These are phyloP conservation scores for Calycopis cecrops DNA, from an alignment of 1,140 invertebrate species.

Conservation along the genomic window DNA sequence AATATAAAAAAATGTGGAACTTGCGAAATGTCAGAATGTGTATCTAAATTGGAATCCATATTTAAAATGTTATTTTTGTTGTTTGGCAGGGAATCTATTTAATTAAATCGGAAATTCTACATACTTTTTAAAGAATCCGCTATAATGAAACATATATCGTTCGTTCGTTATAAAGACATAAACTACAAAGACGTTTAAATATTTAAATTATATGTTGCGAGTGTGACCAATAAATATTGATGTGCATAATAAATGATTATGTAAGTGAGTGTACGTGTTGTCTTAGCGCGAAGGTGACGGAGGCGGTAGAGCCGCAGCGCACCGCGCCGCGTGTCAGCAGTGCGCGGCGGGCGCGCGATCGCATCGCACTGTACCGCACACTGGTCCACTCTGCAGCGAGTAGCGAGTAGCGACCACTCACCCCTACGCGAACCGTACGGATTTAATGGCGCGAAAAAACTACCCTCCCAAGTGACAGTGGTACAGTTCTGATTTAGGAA, in stretches of 20 bases:
- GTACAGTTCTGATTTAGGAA: neutral
- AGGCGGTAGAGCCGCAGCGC: conserved; percentile 21
- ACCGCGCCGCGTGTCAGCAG: conserved; percentile 34
- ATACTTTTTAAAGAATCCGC: too few relatives aligned
- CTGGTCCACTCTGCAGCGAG: neutral
- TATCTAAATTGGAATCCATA: too few relatives aligned
- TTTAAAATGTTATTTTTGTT: too few relatives aligned
- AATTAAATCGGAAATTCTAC: too few relatives aligned
- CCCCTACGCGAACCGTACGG: conserved; percentile 24
- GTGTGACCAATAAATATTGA: too few relatives aligned
- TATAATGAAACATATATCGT: too few relatives aligned
- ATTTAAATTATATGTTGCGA: too few relatives aligned
- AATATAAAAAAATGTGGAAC: too few relatives aligned
- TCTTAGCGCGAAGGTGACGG: conserved; percentile 49
- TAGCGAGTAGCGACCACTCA: conserved; percentile 20
- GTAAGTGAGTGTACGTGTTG: conserved; percentile 21
- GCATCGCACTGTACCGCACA: conserved; percentile 37
- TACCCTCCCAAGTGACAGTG: conserved; percentile 25
- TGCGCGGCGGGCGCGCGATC: conserved; percentile 54
- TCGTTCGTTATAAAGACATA: too few relatives aligned
- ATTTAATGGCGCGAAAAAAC: conserved; percentile 36
- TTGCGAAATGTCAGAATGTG: too few relatives aligned
- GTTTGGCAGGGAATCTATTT: too few relatives aligned
- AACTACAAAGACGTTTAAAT: too few relatives aligned
- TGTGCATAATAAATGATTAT: neutral